A percentile compares a stretch with the other conserved stretches of the same genome.
Conservation (phyloP, 2,113 vertebrate genomes). For the Scomber colias region DNA sequence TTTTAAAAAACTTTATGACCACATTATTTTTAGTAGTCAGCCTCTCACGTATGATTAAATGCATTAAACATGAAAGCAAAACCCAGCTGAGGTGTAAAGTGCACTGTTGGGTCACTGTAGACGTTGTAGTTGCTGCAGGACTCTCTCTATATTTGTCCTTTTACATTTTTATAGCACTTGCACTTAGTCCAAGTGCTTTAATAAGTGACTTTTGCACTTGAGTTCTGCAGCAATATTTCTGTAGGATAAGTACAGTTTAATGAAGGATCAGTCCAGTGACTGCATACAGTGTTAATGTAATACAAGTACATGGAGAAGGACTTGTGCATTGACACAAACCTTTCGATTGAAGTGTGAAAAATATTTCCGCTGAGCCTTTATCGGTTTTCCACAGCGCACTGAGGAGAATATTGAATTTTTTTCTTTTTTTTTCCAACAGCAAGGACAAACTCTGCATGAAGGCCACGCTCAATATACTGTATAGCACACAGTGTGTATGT, state of each 20-base stretch:
- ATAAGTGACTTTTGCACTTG: too few species aligned
- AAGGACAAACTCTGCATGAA: slow-evolving; percentile 56
- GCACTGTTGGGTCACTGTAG: too few species aligned
- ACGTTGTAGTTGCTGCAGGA: not conserved
- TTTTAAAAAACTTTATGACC: too few species aligned
- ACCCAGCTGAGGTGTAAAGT: too few species aligned
- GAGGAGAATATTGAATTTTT: slow-evolving; percentile 42
- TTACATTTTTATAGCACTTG: not conserved
- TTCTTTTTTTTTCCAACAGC: not conserved
- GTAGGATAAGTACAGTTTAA: not conserved
- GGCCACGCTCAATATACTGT: slow-evolving; percentile 42
- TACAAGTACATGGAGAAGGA: not conserved
- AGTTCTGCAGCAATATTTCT: not conserved
- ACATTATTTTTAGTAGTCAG: too few species aligned
- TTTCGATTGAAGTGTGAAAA: slow-evolving; percentile 12
- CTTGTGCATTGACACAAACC: slow-evolving; percentile 13
- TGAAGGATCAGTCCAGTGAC: not conserved
- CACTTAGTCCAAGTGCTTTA: not conserved
- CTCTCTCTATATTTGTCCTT: not conserved
- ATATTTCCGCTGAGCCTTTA: slow-evolving; percentile 12
- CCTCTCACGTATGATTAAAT: too few species aligned
- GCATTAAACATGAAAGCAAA: too few species aligned
- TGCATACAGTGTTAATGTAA: not conserved
- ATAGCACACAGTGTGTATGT: slow-evolving; percentile 9
- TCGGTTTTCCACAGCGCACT: slow-evolving; percentile 18